Evolutionary conservation across 1,140 invertebrate genomes (phyloP).

Genomic region (Andricus grossulariae): DNA sequence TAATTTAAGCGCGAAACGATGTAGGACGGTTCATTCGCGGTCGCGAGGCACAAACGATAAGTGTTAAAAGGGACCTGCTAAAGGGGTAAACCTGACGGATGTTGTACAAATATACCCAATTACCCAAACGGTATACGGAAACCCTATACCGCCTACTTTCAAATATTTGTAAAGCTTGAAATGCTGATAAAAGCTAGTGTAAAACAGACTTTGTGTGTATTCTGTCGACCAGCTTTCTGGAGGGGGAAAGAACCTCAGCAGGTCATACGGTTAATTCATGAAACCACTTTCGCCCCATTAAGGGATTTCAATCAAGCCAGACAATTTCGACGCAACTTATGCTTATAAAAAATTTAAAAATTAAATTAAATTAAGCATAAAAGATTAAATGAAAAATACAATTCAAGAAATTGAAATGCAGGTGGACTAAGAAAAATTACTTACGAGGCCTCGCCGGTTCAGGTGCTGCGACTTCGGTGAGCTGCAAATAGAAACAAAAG

Average conservation of each 20-base stretch:
- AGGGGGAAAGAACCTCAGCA: neutral
- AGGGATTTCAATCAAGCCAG: constrained; percentile 6
- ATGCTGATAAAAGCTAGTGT: too few species aligned
- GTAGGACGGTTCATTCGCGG: constrained; percentile 17
- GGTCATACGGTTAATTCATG: constrained; percentile 62
- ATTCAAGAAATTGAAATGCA: neutral
- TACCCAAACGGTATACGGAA: neutral
- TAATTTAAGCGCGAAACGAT: constrained; percentile 24
- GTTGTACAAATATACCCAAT: neutral
- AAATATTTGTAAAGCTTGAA: too few species aligned
- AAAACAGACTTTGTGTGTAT: neutral
- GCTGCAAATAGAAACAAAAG: constrained; percentile 58
- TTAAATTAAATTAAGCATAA: neutral
- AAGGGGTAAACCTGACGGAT: constrained; percentile 13
- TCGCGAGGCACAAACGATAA: constrained; percentile 8
- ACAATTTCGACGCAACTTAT: constrained; percentile 17
- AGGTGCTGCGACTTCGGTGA: constrained; percentile 59
- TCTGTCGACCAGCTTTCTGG: neutral
- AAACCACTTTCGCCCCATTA: constrained; percentile 41
- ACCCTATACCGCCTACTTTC: neutral
- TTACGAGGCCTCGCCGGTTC: constrained; percentile 62
- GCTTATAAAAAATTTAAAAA: neutral
- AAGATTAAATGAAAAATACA: neutral
- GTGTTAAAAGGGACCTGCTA: constrained; percentile 11
- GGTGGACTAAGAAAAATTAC: constrained; percentile 42